Base-by-base conservation (phyloP, 2,797 vertebrate species). In the Anisognathus igniventris region DNA sequence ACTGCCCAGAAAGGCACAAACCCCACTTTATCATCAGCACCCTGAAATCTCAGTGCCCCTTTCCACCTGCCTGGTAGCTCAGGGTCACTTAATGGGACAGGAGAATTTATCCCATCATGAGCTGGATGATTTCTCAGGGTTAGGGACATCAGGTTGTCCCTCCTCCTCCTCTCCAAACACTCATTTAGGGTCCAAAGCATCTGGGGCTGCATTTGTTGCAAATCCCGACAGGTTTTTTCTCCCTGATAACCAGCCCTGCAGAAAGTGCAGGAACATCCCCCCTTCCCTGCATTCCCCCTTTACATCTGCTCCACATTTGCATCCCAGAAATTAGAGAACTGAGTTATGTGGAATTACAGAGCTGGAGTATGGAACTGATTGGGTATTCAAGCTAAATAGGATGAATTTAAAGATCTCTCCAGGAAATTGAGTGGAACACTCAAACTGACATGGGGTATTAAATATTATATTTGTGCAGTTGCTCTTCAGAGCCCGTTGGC, bases 381-480 rank as follows among this genome's bases (percentile, higher is more conserved):
- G 98, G 97, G 51, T 79, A 94, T 58, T 97, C 97, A 79, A 83
- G 97, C 96, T 96, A 90, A 96, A 97, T 92, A 96, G 97, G 97
- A 97, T 33, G 93, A 95, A 94, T 97, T 98, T 98, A 96, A 97
- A 98, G 96, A 97, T 97, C 97, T 97, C 96, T 95, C 97, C 98
- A 98, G 98, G 98, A 98, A 98, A 98, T 98, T 98, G 98, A 98
- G 97, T 98, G 97, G 98, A 98, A 98, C 98, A 98, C 97, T 96
- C 97, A 96, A 97, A 97, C 98, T 97, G 97, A 98, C 98, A 98
- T 97, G 96, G 56, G 30, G 92, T 98, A 98, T 98, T 98, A 98
- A 97, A 96, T 97, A 96, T 95, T 97, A 82, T 95, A 97, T 97
- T 96, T 95, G 96, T 94, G 80, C 62, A 88, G 96, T 92, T 82